These are phyloP conservation scores for Amblyornis subalaris DNA, from an alignment of 2,113 vertebrate genomes.

Conservation along the genomic window DNA sequence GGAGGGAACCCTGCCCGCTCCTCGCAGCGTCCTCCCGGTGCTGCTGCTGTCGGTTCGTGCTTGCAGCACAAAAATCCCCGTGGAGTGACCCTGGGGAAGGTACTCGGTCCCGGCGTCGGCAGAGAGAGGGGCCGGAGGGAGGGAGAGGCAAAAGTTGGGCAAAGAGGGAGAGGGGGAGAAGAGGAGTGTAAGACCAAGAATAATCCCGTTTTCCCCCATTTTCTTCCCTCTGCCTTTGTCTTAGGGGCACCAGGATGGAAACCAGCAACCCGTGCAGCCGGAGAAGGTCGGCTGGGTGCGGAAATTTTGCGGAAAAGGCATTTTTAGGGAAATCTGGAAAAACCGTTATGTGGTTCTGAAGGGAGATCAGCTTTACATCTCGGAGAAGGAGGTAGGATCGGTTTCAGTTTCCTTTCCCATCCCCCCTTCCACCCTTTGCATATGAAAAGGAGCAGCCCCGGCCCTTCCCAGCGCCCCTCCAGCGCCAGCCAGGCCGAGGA, in stretches of 20 bases:
- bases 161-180: background rate
- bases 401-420: background rate
- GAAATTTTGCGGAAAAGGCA: conserved; percentile 91
- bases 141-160: conserved; percentile 4
- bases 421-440: background rate
- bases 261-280: conserved; percentile 69
- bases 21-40: background rate
- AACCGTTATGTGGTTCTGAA: conserved; percentile 88
- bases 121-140: background rate
- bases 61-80: background rate
- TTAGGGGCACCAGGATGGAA: conserved; percentile 82
- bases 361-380: conserved; percentile 90
- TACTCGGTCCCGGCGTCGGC: background rate
- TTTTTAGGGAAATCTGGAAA: conserved; percentile 98
- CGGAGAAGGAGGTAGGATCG: conserved; percentile 89
- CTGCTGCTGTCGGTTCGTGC: background rate
- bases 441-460: background rate
- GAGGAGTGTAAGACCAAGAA: background rate
- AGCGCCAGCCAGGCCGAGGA: background rate
- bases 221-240: background rate
- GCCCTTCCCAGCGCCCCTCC: background rate
- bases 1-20: background rate
- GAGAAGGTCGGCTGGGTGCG: conserved; percentile 96
- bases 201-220: background rate
- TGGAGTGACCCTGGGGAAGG: background rate